Conservation (phyloP, 1,140 invertebrate genomes). For the Plodia interpunctella region DNA sequence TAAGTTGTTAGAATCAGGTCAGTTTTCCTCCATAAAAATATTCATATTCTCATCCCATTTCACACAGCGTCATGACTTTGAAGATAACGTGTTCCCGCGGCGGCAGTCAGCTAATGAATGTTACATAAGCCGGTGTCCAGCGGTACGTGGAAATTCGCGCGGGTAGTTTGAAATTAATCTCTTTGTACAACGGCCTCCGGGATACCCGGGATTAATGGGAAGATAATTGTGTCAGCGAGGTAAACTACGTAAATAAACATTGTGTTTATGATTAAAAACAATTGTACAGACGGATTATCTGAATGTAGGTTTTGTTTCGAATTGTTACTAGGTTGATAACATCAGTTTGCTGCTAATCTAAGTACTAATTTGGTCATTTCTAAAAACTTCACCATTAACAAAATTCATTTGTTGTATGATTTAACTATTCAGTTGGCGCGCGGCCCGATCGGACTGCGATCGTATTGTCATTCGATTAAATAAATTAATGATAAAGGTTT, state of each 20-base stretch:
- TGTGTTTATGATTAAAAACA: neutral
- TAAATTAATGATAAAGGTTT: constrained; percentile 2
- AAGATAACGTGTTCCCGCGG: constrained; percentile 27
- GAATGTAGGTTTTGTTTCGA: too few relatives aligned
- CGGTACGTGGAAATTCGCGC: neutral
- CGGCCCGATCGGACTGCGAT: too few relatives aligned
- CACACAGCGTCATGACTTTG: constrained; percentile 17
- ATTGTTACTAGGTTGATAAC: too few relatives aligned
- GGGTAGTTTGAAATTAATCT: constrained; percentile 31
- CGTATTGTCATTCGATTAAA: too few relatives aligned
- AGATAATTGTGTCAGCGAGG: constrained; percentile 7
- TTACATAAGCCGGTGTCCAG: constrained; percentile 25
- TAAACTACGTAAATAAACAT: neutral
- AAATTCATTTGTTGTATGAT: too few relatives aligned
- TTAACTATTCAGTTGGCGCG: too few relatives aligned
- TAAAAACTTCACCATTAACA: too few relatives aligned
- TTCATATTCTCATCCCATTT: constrained; percentile 25
- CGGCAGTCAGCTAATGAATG: constrained; percentile 37
- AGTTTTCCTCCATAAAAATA: constrained; percentile 1
- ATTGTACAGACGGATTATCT: too few relatives aligned
- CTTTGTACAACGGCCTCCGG: constrained; percentile 18
- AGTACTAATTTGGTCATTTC: too few relatives aligned
- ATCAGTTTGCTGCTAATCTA: too few relatives aligned
- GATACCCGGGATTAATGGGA: constrained; percentile 4
- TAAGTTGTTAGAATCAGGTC: neutral